Evolutionary conservation across 2,888 invertebrate genomes (phyloP).

Genomic region (Scaptomyza cyrtandrae): DNA sequence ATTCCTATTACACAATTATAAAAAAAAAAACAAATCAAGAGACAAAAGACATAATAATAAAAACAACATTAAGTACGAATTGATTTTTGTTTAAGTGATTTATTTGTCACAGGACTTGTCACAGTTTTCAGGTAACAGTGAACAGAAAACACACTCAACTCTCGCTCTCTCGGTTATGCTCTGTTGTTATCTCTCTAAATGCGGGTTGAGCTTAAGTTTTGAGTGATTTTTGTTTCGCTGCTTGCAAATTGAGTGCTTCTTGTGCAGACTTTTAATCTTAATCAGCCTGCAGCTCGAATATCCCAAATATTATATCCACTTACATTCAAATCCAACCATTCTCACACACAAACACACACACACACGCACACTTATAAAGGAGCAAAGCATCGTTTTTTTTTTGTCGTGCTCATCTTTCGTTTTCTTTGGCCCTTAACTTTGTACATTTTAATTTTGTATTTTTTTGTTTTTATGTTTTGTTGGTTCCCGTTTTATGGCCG

Average conservation of each 20-base stretch:
- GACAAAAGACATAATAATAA: too few species aligned
- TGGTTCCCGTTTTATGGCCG: constrained; percentile 54
- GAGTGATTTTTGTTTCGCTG: neutral
- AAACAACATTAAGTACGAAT: too few species aligned
- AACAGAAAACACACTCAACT: neutral
- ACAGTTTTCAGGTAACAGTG: too few species aligned
- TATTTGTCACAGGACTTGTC: too few species aligned
- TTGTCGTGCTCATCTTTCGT: constrained; percentile 45
- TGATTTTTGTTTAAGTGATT: too few species aligned
- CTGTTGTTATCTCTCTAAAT: neutral
- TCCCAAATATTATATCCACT: constrained; percentile 30
- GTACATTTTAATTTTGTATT: constrained; percentile 7
- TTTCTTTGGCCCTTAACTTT: constrained; percentile 6
- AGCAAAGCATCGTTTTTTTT: constrained; percentile 31
- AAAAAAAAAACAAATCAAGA: too few species aligned
- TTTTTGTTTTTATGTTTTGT: constrained; percentile 16
- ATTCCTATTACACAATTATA: too few species aligned
- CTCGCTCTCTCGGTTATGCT: neutral
- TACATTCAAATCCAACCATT: constrained; percentile 22
- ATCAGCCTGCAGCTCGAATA: constrained; percentile 28
- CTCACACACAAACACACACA: constrained; percentile 1
- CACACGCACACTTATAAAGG: constrained; percentile 3
- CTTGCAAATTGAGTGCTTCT: constrained; percentile 51
- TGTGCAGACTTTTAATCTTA: constrained; percentile 64
- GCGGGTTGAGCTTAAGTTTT: constrained; percentile 1